Conservation (phyloP, 2,797 vertebrate genomes). For the Melanogrammus aeglefinus region DNA sequence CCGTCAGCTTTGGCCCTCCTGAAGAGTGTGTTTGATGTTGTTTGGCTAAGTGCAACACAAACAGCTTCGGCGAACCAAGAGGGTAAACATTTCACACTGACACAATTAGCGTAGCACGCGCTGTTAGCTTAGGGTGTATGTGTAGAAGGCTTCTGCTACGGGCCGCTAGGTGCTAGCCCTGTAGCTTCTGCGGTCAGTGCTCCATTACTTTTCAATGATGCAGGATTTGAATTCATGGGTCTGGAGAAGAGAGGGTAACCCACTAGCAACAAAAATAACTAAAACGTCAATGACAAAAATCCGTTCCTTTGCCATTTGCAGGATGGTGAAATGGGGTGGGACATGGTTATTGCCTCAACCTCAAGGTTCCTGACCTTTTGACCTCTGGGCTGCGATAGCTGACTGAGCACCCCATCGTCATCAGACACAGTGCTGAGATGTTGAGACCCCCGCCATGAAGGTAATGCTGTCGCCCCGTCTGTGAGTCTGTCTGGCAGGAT, state of each 20-base stretch:
- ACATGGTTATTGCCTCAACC: neutral
- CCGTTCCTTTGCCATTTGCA: neutral
- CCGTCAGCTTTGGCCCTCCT: neutral
- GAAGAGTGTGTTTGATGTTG: constrained; percentile 51
- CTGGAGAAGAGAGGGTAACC: neutral
- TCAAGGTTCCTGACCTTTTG: neutral
- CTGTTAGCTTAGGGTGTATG: constrained; percentile 26
- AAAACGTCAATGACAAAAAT: neutral
- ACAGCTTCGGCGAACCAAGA: constrained; percentile 40
- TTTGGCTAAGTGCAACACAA: constrained; percentile 52
- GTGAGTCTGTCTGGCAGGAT: neutral
- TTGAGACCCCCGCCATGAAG: neutral
- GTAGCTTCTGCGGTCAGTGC: neutral
- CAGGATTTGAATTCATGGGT: constrained; percentile 23
- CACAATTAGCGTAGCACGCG: constrained; percentile 46
- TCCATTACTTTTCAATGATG: constrained; percentile 42
- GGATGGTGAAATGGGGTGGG: neutral
- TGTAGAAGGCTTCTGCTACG: constrained; percentile 24
- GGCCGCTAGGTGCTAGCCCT: neutral
- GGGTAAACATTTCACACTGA: constrained; percentile 31
- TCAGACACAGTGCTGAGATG: neutral
- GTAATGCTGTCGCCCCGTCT: neutral
- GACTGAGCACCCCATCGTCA: neutral
- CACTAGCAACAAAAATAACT: neutral
- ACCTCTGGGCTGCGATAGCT: neutral